Evolutionary conservation across 1,140 invertebrate genomes (phyloP).

Genomic region (Cydia pomonella): DNA sequence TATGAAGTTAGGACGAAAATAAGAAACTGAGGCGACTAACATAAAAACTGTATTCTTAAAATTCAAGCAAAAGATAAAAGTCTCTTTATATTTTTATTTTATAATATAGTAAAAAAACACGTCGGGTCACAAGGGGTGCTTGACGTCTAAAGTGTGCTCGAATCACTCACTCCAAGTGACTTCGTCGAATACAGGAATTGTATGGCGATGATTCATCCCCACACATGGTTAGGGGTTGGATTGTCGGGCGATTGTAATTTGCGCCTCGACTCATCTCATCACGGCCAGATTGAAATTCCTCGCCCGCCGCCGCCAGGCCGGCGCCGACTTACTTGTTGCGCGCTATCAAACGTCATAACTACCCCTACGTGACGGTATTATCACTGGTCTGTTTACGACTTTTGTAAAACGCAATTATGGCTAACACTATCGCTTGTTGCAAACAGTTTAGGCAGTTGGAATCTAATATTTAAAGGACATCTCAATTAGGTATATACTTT

Average conservation of each 20-base stretch:
- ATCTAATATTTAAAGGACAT: not conserved
- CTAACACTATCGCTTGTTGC: not conserved
- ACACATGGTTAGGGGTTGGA: conserved; percentile 33
- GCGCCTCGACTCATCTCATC: conserved; percentile 68
- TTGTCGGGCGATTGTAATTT: conserved; percentile 62
- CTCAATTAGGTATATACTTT: no score
- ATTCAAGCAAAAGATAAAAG: no score
- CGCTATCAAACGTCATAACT: conserved; percentile 68
- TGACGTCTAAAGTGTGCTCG: not conserved
- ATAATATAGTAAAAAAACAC: no score
- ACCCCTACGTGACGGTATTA: conserved; percentile 67
- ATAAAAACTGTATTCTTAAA: no score
- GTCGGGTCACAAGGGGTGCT: not conserved
- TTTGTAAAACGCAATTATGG: conserved; percentile 6
- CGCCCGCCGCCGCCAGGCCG: conserved; percentile 60
- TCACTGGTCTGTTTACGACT: conserved; percentile 35
- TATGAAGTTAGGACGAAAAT: no score
- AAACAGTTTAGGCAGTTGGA: not conserved
- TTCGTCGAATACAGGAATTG: not conserved
- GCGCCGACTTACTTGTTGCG: conserved; percentile 72
- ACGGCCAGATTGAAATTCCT: conserved; percentile 73
- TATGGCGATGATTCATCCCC: conserved; percentile 21
- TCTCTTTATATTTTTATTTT: no score
- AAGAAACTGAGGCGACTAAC: no score
- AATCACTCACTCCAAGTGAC: conserved; percentile 6